Evolutionary conservation across 2,797 vertebrate species (phyloP).

Genomic region (Okamejei kenojei): DNA sequence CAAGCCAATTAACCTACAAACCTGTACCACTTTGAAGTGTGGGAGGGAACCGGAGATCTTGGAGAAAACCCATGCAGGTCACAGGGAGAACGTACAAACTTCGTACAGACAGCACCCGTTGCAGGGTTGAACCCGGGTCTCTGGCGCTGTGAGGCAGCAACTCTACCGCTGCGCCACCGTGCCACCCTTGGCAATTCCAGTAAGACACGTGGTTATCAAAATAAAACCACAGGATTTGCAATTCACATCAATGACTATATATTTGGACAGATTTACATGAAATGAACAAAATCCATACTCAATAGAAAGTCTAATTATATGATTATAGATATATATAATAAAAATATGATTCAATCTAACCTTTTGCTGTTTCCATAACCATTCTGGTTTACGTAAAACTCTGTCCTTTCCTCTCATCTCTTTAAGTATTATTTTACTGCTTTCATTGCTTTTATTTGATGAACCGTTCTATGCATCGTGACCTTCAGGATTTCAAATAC

Average conservation of each 20-base stretch:
- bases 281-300: background rate
- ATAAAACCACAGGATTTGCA: background rate
- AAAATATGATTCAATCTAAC: no score
- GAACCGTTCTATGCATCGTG: background rate
- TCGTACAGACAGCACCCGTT: no score
- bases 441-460: background rate
- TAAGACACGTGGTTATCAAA: background rate
- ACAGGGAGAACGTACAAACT: no score
- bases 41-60: no score
- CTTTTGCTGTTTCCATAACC: background rate
- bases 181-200: no score
- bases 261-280: background rate
- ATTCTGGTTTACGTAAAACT: background rate
- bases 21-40: no score
- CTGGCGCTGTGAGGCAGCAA: no score
- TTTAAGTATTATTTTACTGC: background rate
- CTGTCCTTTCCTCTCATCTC: background rate
- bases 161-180: no score
- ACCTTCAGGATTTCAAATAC: background rate
- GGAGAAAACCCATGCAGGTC: no score
- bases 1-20: no score
- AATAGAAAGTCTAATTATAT: background rate
- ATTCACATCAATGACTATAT: background rate
- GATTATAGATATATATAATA: no score
- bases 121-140: no score